A percentile compares a stretch with the other conserved stretches of the same genome.
These are phyloP conservation scores for Coregonus clupeaformis DNA, from an alignment of 2,113 vertebrate genomes.

Conservation along the genomic window DNA sequence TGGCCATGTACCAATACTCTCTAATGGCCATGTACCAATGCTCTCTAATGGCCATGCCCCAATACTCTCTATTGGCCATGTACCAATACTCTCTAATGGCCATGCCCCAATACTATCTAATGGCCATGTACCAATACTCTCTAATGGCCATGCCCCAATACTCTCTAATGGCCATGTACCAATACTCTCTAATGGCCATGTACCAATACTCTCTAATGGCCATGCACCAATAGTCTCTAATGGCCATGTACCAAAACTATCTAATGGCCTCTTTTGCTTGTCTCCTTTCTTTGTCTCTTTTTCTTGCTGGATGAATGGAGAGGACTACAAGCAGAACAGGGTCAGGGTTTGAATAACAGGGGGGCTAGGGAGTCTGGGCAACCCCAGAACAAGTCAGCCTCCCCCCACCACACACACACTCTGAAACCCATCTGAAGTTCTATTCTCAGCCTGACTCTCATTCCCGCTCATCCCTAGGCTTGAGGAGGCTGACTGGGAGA, in stretches of 20 bases:
- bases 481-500: constrained; percentile 81
- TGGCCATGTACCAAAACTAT: too few relatives aligned
- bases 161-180: neutral
- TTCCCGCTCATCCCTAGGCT: constrained; percentile 63
- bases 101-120: too few relatives aligned
- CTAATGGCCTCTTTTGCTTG: neutral
- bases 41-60: neutral
- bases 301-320: too few relatives aligned
- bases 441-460: neutral
- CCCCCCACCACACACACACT: too few relatives aligned
- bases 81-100: neutral
- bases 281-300: neutral
- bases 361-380: too few relatives aligned
- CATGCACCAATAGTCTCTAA: neutral
- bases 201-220: neutral
- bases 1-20: neutral
- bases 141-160: too few relatives aligned
- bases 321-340: too few relatives aligned
- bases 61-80: too few relatives aligned
- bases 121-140: neutral
- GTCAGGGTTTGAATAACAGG: too few relatives aligned
- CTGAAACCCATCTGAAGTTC: too few relatives aligned
- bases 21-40: neutral
- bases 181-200: neutral
- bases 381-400: too few relatives aligned